A percentile compares a stretch with the other conserved stretches of the same genome.
Evolutionary conservation across 2,113 vertebrate genomes (phyloP).

Genomic region (Austrofundulus limnaeus): DNA sequence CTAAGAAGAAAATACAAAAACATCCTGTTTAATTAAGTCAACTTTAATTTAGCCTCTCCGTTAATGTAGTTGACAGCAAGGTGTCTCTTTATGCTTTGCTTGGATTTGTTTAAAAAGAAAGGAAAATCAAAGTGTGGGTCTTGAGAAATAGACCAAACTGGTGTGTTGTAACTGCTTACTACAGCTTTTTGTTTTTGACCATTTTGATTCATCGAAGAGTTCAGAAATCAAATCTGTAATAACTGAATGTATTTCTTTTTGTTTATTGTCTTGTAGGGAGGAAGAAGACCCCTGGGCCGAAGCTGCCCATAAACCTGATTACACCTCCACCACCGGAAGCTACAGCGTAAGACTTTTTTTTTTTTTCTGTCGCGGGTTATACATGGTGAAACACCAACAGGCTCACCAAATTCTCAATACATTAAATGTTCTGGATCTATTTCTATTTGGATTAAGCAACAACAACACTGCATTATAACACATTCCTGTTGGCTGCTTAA

Average conservation of each 20-base stretch:
- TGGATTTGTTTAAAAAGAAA: too few species aligned
- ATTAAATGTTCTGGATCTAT: neutral
- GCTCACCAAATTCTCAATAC: neutral
- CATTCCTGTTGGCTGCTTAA: too few species aligned
- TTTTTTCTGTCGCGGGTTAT: neutral
- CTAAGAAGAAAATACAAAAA: neutral
- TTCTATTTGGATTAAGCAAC: neutral
- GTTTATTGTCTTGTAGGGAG: conserved; percentile 64
- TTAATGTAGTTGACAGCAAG: too few species aligned
- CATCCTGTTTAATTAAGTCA: neutral
- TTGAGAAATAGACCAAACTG: too few species aligned
- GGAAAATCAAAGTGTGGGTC: too few species aligned
- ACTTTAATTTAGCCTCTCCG: conserved; percentile 1
- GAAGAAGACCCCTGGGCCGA: conserved; percentile 90
- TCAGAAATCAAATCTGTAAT: neutral
- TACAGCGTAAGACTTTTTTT: conserved; percentile 85
- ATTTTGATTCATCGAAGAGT: neutral
- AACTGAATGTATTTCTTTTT: neutral
- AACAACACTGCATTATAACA: neutral
- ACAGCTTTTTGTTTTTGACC: neutral
- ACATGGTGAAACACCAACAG: neutral
- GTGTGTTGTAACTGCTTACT: too few species aligned
- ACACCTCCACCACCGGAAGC: conserved; percentile 83
- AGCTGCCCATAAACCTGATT: conserved; percentile 92
- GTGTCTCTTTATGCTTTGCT: too few species aligned